Base-by-base conservation (phyloP, 1,140 invertebrate species). In the Laupala kohalensis region DNA sequence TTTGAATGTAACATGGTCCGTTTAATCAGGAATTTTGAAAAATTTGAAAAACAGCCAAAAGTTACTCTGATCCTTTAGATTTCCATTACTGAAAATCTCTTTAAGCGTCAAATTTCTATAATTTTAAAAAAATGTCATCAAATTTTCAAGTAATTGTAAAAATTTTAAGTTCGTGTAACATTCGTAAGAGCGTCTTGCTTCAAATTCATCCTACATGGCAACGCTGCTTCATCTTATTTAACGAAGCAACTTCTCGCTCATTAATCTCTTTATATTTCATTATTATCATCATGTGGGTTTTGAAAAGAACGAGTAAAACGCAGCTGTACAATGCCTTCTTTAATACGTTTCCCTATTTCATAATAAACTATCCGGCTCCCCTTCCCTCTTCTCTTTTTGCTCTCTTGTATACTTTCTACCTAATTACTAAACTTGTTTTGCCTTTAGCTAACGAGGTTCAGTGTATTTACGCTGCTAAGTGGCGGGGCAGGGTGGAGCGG, bases 381-480 rank as follows among this genome's bases (percentile, higher is more conserved):
- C 25, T 67, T 67, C 66, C 27, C 3, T 12, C 27, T 29, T 68
- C 27, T 24, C 64, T 65, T 24, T n/a, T 65, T 65, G 64, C 64
- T 65, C n/a, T 65, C n/a, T 65, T 65, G 64, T 65, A 25, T 25
- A 65, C n/a, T 27, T 25, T 67, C 66, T 67, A 27, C 66, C 28
- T 68, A 68, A 68, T 68, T 68, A 68, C 28, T 29, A 68, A 68
- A 68, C 67, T 68, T 68, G 67, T 68, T 68, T 68, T 23, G 67
- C 67, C 67, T 29, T 53, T 53, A 53, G 37, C 37, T 53, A 53
- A 53, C 37, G 37, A 53, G 37, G 37, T 19, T 9, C 37, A 53
- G 37, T 53, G 37, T 53, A 53, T 53, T 13, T 53, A 53, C 37
- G 37, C 37, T 53, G 37, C 37, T 53, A 53, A 53, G 37, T 53